phyloP scores from a whole-genome alignment of 2,888 invertebrate species.

The Diadromus collaris region DNA sequence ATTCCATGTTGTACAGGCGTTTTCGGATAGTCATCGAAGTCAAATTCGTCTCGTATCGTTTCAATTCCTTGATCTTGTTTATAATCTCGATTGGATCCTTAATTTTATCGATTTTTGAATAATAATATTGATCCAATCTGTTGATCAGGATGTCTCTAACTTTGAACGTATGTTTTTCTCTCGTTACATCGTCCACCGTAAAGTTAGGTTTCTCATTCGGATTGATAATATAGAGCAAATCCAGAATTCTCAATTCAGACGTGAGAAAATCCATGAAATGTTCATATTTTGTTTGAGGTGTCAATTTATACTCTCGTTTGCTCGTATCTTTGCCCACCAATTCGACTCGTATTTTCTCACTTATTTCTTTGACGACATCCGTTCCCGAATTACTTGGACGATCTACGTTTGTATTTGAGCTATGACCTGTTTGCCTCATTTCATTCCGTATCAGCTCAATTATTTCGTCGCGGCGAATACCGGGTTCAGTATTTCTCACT shows the following conservation, averaged over 20 bases:
- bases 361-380: conserved; percentile 48
- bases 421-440: conserved; percentile 29
- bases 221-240: conserved; percentile 61
- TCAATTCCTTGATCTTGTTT: conserved; percentile 56
- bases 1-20: conserved; percentile 54
- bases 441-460: conserved; percentile 40
- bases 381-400: conserved; percentile 31
- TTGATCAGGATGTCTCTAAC: conserved; percentile 64
- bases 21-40: conserved; percentile 55
- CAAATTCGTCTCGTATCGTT: conserved; percentile 59
- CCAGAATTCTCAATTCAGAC: conserved; percentile 58
- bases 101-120: conserved; percentile 56
- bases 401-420: conserved; percentile 36
- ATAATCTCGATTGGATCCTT: conserved; percentile 58
- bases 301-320: conserved; percentile 59
- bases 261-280: conserved; percentile 60
- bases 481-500: conserved; percentile 32
- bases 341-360: conserved; percentile 57
- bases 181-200: conserved; percentile 45
- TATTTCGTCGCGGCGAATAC: conserved; percentile 39
- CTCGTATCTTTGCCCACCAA: conserved; percentile 52
- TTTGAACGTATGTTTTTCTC: conserved; percentile 58
- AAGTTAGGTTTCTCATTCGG: conserved; percentile 39
- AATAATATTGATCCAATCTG: conserved; percentile 57
- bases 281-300: conserved; percentile 51